Conservation (phyloP, 2,797 vertebrate species). For the Prunella strophiata region DNA sequence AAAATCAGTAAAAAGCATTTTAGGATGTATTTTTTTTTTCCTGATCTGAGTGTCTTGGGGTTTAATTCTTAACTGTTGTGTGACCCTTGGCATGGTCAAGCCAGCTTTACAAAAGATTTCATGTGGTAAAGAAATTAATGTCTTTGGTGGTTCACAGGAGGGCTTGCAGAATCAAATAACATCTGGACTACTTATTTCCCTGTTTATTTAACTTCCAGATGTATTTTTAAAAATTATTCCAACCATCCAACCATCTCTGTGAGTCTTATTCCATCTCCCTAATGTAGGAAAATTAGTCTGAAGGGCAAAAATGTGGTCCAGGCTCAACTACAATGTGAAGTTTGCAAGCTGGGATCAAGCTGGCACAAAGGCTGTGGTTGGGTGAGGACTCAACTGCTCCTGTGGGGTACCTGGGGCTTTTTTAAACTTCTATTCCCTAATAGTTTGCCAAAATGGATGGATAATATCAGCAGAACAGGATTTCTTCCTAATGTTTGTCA, state of each 20-base stretch:
- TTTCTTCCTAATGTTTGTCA: background rate
- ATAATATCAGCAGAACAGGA: background rate
- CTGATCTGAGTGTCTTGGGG: background rate
- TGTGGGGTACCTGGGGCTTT: background rate
- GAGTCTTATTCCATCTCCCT: background rate
- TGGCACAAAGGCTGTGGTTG: background rate
- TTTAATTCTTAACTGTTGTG: background rate
- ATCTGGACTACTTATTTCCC: background rate
- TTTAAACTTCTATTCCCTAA: background rate
- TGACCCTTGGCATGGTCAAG: background rate
- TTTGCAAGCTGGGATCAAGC: background rate
- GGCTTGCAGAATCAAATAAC: background rate
- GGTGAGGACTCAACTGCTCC: background rate
- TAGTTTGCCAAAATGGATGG: background rate
- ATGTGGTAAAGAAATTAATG: background rate
- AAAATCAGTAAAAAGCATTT: background rate
- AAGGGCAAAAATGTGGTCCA: background rate
- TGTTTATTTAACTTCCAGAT: background rate
- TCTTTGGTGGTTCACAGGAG: background rate
- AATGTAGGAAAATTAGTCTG: background rate
- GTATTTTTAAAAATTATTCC: background rate
- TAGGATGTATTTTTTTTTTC: background rate
- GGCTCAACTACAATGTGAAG: background rate
- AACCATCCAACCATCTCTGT: background rate
- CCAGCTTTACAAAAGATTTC: background rate